phyloP scores from a whole-genome alignment of 2,113 vertebrate species.

The Spea bombifrons region DNA sequence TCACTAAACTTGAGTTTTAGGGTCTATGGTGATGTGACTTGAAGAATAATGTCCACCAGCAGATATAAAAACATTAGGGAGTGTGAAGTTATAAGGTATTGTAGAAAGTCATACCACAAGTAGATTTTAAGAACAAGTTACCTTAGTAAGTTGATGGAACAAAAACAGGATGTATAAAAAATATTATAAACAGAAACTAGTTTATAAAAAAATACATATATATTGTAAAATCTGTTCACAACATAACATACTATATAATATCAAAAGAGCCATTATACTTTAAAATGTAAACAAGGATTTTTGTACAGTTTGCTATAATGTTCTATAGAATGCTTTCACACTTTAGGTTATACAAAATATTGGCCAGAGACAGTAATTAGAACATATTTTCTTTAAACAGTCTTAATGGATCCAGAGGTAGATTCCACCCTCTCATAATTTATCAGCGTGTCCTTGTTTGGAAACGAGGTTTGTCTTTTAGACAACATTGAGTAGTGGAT shows the following conservation, averaged over 20 bases:
- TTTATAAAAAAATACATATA: no score
- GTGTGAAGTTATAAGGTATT: no score
- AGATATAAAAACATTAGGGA: no score
- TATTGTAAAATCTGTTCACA: background rate
- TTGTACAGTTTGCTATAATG: background rate
- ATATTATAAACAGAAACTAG: no score
- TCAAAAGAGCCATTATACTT: background rate
- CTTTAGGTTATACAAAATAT: conserved; percentile 6
- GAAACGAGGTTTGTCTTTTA: conserved; percentile 36
- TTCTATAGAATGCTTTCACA: background rate
- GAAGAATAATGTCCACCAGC: no score
- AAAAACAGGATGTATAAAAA: no score
- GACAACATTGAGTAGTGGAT: conserved; percentile 43
- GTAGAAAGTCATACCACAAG: no score
- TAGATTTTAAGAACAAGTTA: no score
- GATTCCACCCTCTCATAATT: conserved; percentile 16
- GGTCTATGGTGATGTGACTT: no score
- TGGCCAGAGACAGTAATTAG: background rate
- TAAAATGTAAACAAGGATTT: background rate
- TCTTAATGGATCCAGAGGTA: conserved; percentile 20
- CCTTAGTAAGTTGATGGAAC: no score
- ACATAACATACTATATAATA: background rate
- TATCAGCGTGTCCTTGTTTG: conserved; percentile 45
- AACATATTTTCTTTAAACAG: background rate
- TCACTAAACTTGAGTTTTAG: no score